phyloP scores from a whole-genome alignment of 1,140 invertebrate genomes.

The Aphaenogaster rudis region DNA sequence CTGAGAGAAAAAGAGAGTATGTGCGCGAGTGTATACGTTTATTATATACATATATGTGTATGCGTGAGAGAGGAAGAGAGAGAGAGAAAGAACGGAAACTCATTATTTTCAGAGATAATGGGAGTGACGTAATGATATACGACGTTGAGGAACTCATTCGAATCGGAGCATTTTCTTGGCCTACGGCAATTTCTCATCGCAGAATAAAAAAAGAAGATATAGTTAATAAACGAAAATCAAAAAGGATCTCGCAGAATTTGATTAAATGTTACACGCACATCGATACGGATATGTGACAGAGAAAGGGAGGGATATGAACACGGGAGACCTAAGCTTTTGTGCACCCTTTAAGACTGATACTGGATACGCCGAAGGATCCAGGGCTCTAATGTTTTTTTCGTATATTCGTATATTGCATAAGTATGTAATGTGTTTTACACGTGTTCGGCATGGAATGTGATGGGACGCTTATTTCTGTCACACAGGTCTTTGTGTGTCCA shows the following conservation, averaged over 20 bases:
- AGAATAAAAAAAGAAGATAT: conserved; percentile 20
- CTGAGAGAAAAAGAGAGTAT: conserved; percentile 18
- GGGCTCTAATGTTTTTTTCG: conserved; percentile 58
- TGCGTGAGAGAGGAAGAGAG: conserved; percentile 27
- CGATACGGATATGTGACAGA: conserved; percentile 28
- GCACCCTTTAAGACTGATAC: conserved; percentile 52
- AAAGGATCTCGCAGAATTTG: conserved; percentile 10
- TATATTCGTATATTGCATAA: conserved; percentile 57
- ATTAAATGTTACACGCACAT: conserved; percentile 36
- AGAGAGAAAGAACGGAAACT: conserved; percentile 46
- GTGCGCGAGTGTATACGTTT: conserved; percentile 1
- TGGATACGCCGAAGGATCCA: conserved; percentile 47
- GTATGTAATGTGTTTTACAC: conserved; percentile 55
- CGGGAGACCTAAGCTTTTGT: conserved; percentile 57
- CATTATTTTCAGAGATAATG: conserved; percentile 66
- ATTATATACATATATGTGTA: conserved; percentile 40
- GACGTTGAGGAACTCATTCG: conserved; percentile 36
- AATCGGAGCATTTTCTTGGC: conserved; percentile 66
- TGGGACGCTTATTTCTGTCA: conserved; percentile 18
- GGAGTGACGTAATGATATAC: conserved; percentile 63
- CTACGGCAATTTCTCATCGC: conserved; percentile 61
- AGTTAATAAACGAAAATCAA: conserved; percentile 54
- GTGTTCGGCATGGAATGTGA: conserved; percentile 30
- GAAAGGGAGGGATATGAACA: background rate
- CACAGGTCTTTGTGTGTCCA: background rate